Conservation (phyloP, 2,888 invertebrate genomes). For the Yponomeuta cagnagella region DNA sequence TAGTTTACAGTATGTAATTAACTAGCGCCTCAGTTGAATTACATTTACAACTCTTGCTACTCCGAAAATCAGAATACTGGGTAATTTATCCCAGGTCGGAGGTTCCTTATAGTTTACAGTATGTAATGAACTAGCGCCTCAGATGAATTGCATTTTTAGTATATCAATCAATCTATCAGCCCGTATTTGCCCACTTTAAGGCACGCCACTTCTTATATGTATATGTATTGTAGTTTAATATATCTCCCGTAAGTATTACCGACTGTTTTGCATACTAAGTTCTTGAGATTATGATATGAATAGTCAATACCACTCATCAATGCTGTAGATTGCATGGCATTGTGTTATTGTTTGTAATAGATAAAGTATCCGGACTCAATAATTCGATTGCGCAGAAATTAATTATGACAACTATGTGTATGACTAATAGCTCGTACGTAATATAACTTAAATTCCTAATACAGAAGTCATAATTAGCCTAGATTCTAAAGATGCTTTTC, state of each 20-base stretch:
- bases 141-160: too few relatives aligned
- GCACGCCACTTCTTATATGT: background rate
- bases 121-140: too few relatives aligned
- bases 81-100: too few relatives aligned
- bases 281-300: background rate
- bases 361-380: background rate
- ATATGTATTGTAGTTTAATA: background rate
- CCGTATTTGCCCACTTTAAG: too few relatives aligned
- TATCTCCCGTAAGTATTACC: background rate
- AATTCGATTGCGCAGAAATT: background rate
- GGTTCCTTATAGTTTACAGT: too few relatives aligned
- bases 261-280: background rate
- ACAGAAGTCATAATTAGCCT: too few relatives aligned
- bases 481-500: too few relatives aligned
- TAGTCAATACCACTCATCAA: background rate
- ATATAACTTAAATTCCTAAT: background rate
- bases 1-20: too few relatives aligned
- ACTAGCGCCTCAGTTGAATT: too few relatives aligned
- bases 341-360: background rate
- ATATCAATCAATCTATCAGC: too few relatives aligned
- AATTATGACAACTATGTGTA: background rate
- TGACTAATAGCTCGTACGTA: background rate
- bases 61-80: too few relatives aligned
- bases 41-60: too few relatives aligned
- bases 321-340: background rate